Evolutionary conservation across 92 coral and sea anemone genomes (phyloP).

Genomic region (Porites lobata): DNA sequence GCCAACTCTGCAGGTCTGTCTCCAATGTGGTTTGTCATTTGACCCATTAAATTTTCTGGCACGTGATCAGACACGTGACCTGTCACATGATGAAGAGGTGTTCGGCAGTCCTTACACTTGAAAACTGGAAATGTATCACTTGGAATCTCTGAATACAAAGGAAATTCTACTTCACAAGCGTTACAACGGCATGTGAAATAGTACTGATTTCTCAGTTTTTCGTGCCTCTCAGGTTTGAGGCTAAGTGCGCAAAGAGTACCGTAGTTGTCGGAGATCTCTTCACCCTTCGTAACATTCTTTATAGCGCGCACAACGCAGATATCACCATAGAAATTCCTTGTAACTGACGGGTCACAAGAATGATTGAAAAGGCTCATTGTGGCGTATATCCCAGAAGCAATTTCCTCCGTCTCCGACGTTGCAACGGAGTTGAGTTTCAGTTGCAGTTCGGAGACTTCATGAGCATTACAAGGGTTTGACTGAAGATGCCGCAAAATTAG

Average conservation of each 20-base stretch:
- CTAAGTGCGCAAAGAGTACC: conserved; percentile 93
- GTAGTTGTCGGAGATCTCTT: conserved; percentile 94
- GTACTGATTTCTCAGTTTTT: conserved; percentile 78
- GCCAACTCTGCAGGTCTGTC: not conserved
- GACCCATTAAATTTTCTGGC: not conserved
- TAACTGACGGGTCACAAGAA: conserved; percentile 95
- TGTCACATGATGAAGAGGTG: conserved; percentile 44
- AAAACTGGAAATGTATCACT: conserved; percentile 51
- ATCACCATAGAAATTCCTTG: conserved; percentile 96
- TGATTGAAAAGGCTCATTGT: conserved; percentile 95
- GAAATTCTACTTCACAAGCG: conserved; percentile 83
- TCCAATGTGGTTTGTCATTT: conserved; percentile 3
- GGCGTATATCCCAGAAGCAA: conserved; percentile 95
- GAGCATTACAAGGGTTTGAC: conserved; percentile 96
- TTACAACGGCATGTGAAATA: conserved; percentile 85
- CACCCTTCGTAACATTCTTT: conserved; percentile 80
- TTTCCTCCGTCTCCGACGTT: conserved; percentile 90
- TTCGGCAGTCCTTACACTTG: conserved; percentile 66
- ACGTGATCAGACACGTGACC: conserved; percentile 5
- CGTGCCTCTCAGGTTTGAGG: conserved; percentile 70
- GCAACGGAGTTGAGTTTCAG: conserved; percentile 81
- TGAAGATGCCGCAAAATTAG: conserved; percentile 91
- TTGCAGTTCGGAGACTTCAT: conserved; percentile 93
- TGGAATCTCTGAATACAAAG: conserved; percentile 81
- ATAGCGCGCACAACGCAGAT: conserved; percentile 92